Conservation (phyloP, 2,888 invertebrate genomes). For the Eumerus sabulonum region DNA sequence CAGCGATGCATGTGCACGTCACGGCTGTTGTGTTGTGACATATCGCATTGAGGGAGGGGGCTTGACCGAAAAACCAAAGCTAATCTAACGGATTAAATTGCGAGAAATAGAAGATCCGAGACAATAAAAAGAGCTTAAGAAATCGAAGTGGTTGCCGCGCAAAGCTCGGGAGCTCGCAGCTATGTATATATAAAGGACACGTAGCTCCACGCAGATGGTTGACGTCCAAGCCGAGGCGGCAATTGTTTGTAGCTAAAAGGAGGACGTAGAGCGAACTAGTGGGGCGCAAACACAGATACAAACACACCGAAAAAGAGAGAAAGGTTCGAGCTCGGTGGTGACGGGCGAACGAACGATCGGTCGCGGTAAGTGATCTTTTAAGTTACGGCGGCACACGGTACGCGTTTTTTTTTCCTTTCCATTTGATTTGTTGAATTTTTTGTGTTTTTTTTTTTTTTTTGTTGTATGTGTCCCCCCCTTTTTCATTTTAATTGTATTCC, state of each 20-base stretch:
- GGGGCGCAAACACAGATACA: too few species aligned
- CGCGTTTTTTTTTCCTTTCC: constrained; percentile 46
- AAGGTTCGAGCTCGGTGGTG: background rate
- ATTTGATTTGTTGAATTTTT: constrained; percentile 41
- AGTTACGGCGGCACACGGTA: constrained; percentile 57
- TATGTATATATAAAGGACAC: constrained; percentile 18
- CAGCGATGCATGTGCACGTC: background rate
- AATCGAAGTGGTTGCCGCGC: constrained; percentile 44
- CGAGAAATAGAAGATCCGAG: constrained; percentile 27
- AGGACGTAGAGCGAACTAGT: constrained; percentile 15
- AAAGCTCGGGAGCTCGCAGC: constrained; percentile 23
- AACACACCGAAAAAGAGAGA: too few species aligned
- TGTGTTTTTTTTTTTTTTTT: too few species aligned
- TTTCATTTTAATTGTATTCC: constrained; percentile 36
- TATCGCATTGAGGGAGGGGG: constrained; percentile 11
- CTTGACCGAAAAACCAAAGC: constrained; percentile 21
- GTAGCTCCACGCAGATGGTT: constrained; percentile 32
- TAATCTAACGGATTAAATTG: constrained; percentile 46
- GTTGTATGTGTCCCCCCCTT: too few species aligned
- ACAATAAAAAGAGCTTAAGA: background rate
- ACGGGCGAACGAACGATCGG: background rate
- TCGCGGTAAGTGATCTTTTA: constrained; percentile 63
- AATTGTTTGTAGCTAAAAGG: constrained; percentile 41
- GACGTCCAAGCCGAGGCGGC: constrained; percentile 15
- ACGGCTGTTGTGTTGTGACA: constrained; percentile 35